A percentile compares a stretch with the other conserved stretches of the same genome.
phyloP scores from a whole-genome alignment of 2,113 vertebrate genomes.

The Rhipidura dahli region DNA sequence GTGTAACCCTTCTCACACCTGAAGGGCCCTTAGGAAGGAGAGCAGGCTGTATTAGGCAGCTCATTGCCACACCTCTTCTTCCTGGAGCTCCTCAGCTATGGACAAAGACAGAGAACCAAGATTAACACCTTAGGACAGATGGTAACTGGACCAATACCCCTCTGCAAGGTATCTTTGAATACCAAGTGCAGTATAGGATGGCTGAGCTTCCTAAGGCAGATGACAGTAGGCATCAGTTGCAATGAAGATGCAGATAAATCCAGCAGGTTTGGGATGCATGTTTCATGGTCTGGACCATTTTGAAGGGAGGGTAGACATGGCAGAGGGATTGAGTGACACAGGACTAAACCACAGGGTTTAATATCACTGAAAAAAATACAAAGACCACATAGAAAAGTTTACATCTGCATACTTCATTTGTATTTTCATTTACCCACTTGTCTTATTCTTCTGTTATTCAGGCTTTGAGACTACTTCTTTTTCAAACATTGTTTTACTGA shows the following conservation, averaged over 20 bases:
- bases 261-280: fast-evolving
- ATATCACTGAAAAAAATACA: neutral
- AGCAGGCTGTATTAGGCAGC: neutral
- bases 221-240: neutral
- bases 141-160: neutral
- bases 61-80: neutral
- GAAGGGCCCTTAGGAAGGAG: neutral
- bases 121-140: neutral
- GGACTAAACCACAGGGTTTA: neutral
- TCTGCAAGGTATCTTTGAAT: neutral
- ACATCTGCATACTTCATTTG: neutral
- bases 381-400: neutral
- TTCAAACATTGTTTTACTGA: neutral
- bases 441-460: neutral
- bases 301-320: neutral
- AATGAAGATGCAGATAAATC: neutral
- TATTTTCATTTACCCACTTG: neutral
- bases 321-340: neutral
- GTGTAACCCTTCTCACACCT: neutral
- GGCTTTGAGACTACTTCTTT: neutral
- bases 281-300: neutral
- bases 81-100: neutral
- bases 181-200: neutral
- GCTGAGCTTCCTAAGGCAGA: neutral
- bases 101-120: neutral